phyloP scores from a whole-genome alignment of 2,113 vertebrate genomes.

The Oreochromis aureus region DNA sequence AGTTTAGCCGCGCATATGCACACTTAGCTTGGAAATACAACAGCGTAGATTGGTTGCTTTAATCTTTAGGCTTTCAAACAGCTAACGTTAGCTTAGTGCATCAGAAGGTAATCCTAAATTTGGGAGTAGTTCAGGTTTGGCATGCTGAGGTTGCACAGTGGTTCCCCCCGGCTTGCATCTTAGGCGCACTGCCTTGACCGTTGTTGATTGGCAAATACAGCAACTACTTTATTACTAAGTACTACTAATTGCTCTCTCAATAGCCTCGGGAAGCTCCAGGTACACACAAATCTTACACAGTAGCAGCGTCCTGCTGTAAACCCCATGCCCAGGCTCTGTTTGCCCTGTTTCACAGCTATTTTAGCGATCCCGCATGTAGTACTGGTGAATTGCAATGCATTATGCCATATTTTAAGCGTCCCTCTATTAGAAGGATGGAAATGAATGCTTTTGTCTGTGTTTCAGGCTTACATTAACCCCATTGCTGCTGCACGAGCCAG shows the following conservation, averaged over 20 bases:
- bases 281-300: not conserved
- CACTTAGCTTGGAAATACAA: not conserved
- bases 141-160: not conserved
- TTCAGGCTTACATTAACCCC: conserved; percentile 94
- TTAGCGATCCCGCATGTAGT: not conserved
- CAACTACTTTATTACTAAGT: not conserved
- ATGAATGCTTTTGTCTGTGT: not conserved
- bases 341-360: not conserved
- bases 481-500: conserved; percentile 93
- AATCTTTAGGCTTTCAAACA: not conserved
- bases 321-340: not conserved
- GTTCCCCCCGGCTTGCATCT: not conserved
- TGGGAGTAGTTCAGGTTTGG: not conserved
- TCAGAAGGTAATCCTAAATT: not conserved
- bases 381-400: not conserved
- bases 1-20: not conserved
- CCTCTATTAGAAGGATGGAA: not conserved
- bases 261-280: not conserved
- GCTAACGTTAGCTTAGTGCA: not conserved
- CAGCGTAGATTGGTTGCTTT: rapidly evolving
- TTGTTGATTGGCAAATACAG: not conserved
- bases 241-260: not conserved
- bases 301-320: not conserved
- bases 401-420: not conserved
- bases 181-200: not conserved